Conservation (phyloP, 2,888 invertebrate species). For the Platerodrilus igneus region DNA sequence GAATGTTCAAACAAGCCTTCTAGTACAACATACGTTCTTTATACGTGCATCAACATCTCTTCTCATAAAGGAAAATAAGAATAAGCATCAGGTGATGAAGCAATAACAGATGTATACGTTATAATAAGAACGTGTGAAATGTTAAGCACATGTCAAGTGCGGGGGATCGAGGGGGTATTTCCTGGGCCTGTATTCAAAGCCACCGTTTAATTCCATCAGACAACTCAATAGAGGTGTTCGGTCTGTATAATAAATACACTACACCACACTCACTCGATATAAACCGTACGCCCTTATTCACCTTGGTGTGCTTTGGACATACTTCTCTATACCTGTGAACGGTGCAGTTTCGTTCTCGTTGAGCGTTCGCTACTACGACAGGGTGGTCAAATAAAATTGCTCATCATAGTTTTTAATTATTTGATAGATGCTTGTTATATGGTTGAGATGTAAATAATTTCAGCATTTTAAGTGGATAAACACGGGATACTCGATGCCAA, state of each 20-base stretch:
- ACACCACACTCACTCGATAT: too few species aligned
- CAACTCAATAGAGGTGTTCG: constrained; percentile 42
- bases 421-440: constrained; percentile 14
- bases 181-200: constrained; percentile 40
- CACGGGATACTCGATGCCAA: constrained; percentile 19
- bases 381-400: constrained; percentile 30
- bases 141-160: constrained; percentile 41
- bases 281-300: too few species aligned
- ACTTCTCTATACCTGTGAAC: too few species aligned
- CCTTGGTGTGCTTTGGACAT: too few species aligned
- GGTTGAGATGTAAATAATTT: constrained; percentile 17
- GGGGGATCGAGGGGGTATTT: constrained; percentile 38
- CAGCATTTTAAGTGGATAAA: constrained; percentile 17
- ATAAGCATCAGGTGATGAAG: constrained; percentile 26
- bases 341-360: too few species aligned
- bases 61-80: too few species aligned
- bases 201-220: constrained; percentile 42
- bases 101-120: constrained; percentile 24
- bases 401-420: constrained; percentile 29
- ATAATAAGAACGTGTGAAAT: constrained; percentile 43
- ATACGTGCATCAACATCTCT: too few species aligned
- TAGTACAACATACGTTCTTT: too few species aligned
- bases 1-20: too few species aligned
- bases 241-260: constrained; percentile 28
- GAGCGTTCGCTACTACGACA: constrained; percentile 29